Evolutionary conservation across 2,797 vertebrate species (phyloP).

Genomic region (Eleutherodactylus coqui): DNA sequence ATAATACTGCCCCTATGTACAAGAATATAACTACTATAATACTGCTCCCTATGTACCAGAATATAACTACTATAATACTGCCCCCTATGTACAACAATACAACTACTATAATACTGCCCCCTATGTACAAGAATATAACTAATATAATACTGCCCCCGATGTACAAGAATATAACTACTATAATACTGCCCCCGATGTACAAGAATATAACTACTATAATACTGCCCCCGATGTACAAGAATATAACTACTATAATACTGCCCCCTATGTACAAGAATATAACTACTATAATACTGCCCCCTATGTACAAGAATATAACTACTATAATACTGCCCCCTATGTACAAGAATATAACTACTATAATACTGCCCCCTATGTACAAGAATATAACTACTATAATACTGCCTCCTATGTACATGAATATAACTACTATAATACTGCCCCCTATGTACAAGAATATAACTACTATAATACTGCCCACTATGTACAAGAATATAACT

Average conservation of each 20-base stretch:
- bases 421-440: slow-evolving; percentile 12
- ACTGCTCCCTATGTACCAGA: not conserved
- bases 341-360: slow-evolving; percentile 20
- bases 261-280: slow-evolving; percentile 8
- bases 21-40: slow-evolving; percentile 21
- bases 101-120: slow-evolving; percentile 25
- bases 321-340: not conserved
- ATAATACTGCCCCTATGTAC: slow-evolving; percentile 13
- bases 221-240: not conserved
- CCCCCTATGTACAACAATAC: slow-evolving; percentile 1
- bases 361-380: not conserved
- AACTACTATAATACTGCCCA: not conserved
- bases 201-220: slow-evolving; percentile 27
- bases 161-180: slow-evolving; percentile 9
- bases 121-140: not conserved
- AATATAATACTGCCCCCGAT: not conserved
- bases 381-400: slow-evolving; percentile 2
- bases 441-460: not conserved
- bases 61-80: slow-evolving; percentile 1
- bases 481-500: slow-evolving; percentile 14
- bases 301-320: slow-evolving; percentile 7
- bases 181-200: not conserved
- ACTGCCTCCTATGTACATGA: slow-evolving; percentile 4
- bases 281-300: slow-evolving; percentile 14
- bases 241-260: slow-evolving; percentile 24